Base-by-base conservation (phyloP, 2,797 vertebrate species). In the Prionace glauca region DNA sequence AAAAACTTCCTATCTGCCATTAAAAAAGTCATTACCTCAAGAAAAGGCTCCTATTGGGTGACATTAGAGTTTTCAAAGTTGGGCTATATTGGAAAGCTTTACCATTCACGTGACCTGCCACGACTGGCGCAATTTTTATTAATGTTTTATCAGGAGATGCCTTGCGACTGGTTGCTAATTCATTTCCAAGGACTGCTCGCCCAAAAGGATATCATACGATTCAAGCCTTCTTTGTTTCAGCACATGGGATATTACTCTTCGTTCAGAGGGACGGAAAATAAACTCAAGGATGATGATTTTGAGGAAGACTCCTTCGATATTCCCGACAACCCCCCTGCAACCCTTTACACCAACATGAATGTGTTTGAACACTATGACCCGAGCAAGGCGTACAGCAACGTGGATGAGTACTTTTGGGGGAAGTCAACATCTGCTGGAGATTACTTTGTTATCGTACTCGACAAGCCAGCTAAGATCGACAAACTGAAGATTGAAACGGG, bases 91-190 rank as follows among this genome's bases (percentile, higher is more conserved):
- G 99, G 99, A 96, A 99, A 99, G 96, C 98, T 99, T 77, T 99
- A 99, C 97, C 99, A 99, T 96, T 99, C 99, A 95, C 98, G 97
- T 96, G 99, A 99, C 96, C 98, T 99, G 96, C 98, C 98, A 1
- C 98, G 99, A 2, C 96, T 99, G 96, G 99, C 99, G 26, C 98
- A 99, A 96, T 99, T 99, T 98, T 97, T 99, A 96, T 97, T 99
- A 97, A 99, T 99, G 99, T 99, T 99, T 97, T 99, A 99, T 98
- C 99, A 99, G 97, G 99, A 99, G 97, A 99, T 99, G 99, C 99
- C 99, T 97, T 99, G 99, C 0, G 99, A 99, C 96, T 99, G 99
- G 99, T 97, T 99, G 36, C 98, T 99, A 72, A 99, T 99, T 96
- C 99, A 99, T 97, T 99, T 99, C 96, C 97, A 99, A 94, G 98